Evolutionary conservation across 2,113 vertebrate genomes (phyloP), one percentile per base, ranked within the genome.

Genomic region (Syngnathus floridae): DNA sequence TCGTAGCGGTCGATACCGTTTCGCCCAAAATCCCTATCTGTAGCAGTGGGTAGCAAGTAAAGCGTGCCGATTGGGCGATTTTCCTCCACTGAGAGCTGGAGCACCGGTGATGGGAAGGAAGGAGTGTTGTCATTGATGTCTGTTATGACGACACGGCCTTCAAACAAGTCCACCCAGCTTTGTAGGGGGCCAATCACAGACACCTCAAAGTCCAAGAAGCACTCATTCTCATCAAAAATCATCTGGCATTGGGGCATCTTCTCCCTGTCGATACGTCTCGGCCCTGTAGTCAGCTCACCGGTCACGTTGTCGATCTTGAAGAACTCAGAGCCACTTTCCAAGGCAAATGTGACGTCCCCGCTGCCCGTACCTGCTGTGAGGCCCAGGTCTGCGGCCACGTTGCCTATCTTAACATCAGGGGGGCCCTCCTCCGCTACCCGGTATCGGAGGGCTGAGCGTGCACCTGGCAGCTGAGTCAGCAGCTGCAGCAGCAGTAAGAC

Each of bases 41-140:
- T 98, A 19, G 96, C 95, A 0, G 96, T 96, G 73, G 95, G 96
- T n/a, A 99, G 93, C 62, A 97, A 89, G 82, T 98, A 99, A 0
- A 98, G 93, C 0, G 95, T 99, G 43, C 96, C 96, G 58, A 98
- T 96, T 0, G 96, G 95, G 7, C 95, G 90, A 82, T 99, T 99
- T 84, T 98, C 96, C 87, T 98, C 95, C 48, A 99, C 95, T 1
- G 96, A 96, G 17, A 98, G 92, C 4, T 95, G 95, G 12, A 98
- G 93, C 56, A 98, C 94, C 0, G 96, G 95, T 45, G 96, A 98
- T 1, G 96, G 95, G 82, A 99, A 98, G 60, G 94, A 94, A 37
- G 96, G 96, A 16, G 95, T 95, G 92, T 99, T 98, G 85, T 99
- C 96, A 52, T 99, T 99, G 82, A 99, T 97, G 85, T 98, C 96